Base-by-base conservation (phyloP, 2,113 vertebrate species). In the Cairina moschata region DNA sequence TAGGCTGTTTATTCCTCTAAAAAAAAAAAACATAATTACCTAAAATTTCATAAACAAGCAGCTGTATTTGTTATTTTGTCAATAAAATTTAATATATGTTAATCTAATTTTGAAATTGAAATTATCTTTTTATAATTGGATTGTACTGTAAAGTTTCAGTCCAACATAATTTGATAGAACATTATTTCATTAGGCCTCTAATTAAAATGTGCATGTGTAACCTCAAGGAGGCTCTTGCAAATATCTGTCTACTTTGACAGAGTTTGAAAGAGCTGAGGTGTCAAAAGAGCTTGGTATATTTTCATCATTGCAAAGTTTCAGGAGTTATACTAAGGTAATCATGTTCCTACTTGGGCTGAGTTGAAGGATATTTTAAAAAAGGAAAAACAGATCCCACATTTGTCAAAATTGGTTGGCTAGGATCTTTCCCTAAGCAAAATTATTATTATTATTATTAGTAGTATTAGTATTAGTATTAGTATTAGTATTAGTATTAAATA, bases 101-200 rank as follows among this genome's bases (percentile, higher is more conserved):
- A 75, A 94, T 85, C 80, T 81, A 79, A 93, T 89, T 86, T 81
- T 91, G 52, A 94, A 94, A 90, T 88, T 40, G 16, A 22, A 88
- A 93, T 93, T 91, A 83, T 56, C 22, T 86, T 91, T 63, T 48
- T 90, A 66, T 84, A 90, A 88, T 94, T 96, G 69, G 8, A 23
- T 59, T 13, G 67, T 82, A 55, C 31, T 78, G 34, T 82, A 94
- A 76, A 4, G 48, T 83, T 94, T 81, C 55, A 88, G 32, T 83
- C 58, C 63, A 86, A 52, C 5, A 34, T 50, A 88, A 92, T 76
- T 88, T 88, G 31, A 82, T 50, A 73, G 26, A 89, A 74, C 2
- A 67, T 88, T 88, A 90, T 91, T 95, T 85, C 75, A 75, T 83
- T 90, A 89, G 15, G 68, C 36, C 56, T 93, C 85, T 60, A 89